Conservation (phyloP, 2,888 invertebrate species). For the Kryphioiulus occultus region DNA sequence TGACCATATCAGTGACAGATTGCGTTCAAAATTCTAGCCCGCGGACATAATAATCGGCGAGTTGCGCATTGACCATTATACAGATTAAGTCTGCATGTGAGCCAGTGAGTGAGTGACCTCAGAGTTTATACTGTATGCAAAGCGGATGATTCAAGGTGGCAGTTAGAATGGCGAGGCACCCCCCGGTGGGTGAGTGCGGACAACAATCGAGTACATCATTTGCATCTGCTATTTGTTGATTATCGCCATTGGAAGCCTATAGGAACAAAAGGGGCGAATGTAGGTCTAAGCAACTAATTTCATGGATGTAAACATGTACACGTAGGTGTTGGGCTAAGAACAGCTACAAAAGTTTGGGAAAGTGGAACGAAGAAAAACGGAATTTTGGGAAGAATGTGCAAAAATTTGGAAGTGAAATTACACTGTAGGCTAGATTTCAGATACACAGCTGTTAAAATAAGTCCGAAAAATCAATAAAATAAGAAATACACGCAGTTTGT, state of each 20-base stretch:
- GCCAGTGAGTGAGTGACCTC: not conserved
- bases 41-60: not conserved
- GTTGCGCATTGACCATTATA: slow-evolving; percentile 12
- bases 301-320: not conserved
- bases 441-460: no score
- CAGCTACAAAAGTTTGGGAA: not conserved
- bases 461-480: no score
- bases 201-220: not conserved
- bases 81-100: not conserved
- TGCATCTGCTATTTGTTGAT: slow-evolving; percentile 17
- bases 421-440: no score
- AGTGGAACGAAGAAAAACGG: not conserved
- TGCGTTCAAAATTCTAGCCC: not conserved
- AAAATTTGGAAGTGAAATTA: no score
- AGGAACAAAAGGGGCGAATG: not conserved
- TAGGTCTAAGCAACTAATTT: not conserved
- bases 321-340: not conserved
- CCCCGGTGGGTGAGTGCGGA: not conserved
- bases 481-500: no score
- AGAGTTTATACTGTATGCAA: not conserved
- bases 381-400: not conserved
- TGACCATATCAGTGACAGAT: slow-evolving; percentile 12
- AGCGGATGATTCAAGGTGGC: not conserved
- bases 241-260: not conserved
- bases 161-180: not conserved